phyloP scores from a whole-genome alignment of 2,888 invertebrate genomes.

The Abrostola tripartita region DNA sequence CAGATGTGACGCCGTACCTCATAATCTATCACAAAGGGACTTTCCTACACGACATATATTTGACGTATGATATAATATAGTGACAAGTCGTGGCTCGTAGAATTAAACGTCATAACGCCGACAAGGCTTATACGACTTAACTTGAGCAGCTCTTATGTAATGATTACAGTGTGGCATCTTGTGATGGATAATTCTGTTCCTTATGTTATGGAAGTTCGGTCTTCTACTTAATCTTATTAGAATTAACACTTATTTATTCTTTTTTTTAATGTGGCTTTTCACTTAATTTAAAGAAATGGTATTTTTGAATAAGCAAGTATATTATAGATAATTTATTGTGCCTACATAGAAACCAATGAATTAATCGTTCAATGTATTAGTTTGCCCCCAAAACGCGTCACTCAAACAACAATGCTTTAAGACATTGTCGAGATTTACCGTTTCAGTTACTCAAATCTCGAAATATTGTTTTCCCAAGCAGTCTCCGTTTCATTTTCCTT shows the following conservation, averaged over 20 bases:
- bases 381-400: no score
- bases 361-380: no score
- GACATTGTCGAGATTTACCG: background rate
- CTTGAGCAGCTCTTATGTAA: constrained; percentile 37
- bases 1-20: constrained; percentile 31
- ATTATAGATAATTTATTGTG: no score
- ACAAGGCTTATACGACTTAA: constrained; percentile 33
- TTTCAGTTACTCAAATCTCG: background rate
- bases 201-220: background rate
- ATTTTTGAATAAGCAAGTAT: no score
- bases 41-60: constrained; percentile 23
- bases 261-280: no score
- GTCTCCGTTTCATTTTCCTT: background rate
- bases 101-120: constrained; percentile 36
- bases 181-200: constrained; percentile 16
- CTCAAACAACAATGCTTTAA: background rate
- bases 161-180: constrained; percentile 33
- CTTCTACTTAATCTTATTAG: background rate
- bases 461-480: background rate
- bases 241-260: no score
- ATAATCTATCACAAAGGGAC: constrained; percentile 28
- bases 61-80: constrained; percentile 32
- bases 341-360: no score
- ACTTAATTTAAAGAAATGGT: no score
- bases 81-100: constrained; percentile 16